Conservation (phyloP, 2,113 vertebrate species). For the Pachycephala philippinensis region DNA sequence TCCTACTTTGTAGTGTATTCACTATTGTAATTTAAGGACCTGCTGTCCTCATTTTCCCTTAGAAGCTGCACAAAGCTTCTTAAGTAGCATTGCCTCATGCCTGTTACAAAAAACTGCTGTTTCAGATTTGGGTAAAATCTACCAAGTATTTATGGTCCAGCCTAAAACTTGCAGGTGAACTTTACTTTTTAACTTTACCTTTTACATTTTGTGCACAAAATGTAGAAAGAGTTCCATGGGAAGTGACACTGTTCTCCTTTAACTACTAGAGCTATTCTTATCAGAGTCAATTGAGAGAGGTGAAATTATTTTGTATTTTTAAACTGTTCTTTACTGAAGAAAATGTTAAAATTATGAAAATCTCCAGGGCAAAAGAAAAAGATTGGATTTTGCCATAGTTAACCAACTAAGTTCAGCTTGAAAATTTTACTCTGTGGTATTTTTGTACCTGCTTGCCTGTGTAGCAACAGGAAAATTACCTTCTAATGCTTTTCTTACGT, state of each 20-base stretch:
- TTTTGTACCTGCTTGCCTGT: not conserved
- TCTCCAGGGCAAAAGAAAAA: not conserved
- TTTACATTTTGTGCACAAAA: not conserved
- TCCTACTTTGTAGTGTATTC: not conserved
- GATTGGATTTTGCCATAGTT: not conserved
- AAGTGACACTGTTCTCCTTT: not conserved
- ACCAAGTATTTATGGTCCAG: not conserved
- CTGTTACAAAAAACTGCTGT: not conserved
- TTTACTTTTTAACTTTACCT: not conserved
- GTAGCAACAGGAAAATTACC: not conserved
- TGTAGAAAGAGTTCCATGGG: not conserved
- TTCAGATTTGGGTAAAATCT: not conserved
- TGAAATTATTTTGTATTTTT: not conserved
- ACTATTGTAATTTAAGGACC: not conserved
- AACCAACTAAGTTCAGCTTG: not conserved
- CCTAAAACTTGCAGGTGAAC: not conserved
- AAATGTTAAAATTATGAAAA: not conserved
- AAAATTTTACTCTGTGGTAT: not conserved
- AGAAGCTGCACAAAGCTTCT: not conserved
- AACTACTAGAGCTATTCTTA: not conserved
- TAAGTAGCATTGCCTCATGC: not conserved
- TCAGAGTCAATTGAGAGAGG: not conserved
- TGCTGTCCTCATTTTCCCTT: not conserved
- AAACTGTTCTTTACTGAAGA: not conserved
- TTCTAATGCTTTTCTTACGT: not conserved